These are phyloP conservation scores for Tillus elongatus DNA, from an alignment of 2,888 invertebrate genomes.

Conservation along the genomic window DNA sequence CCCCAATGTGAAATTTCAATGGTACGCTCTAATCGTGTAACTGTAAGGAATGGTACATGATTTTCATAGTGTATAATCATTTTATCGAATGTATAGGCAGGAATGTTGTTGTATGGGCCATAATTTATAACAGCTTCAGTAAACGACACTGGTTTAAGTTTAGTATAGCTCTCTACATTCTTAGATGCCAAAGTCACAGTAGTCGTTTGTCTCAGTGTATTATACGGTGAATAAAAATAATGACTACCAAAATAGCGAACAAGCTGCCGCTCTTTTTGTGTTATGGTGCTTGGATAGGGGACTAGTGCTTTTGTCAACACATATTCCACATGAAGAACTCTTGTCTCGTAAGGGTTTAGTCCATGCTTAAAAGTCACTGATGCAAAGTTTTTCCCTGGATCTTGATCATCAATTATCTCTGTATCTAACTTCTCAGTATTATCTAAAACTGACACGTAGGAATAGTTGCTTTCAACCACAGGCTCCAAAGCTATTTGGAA, in stretches of 20 bases:
- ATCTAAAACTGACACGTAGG: slow-evolving; percentile 67
- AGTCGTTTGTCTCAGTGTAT: slow-evolving; percentile 71
- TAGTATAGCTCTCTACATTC: slow-evolving; percentile 73
- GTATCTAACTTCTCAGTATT: slow-evolving; percentile 47
- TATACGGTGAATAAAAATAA: slow-evolving; percentile 77
- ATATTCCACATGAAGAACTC: slow-evolving; percentile 57
- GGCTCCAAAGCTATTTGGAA: slow-evolving; percentile 67
- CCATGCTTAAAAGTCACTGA: too few relatives aligned
- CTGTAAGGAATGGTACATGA: slow-evolving; percentile 92
- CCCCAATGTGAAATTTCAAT: slow-evolving; percentile 99
- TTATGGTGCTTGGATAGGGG: slow-evolving; percentile 82
- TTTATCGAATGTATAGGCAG: slow-evolving; percentile 50
- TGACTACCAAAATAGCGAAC: slow-evolving; percentile 80
- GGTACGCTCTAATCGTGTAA: slow-evolving; percentile 71
- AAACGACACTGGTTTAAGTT: slow-evolving; percentile 69
- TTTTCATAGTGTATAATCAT: slow-evolving; percentile 89
- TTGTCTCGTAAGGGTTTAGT: slow-evolving; percentile 49
- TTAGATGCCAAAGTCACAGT: slow-evolving; percentile 67
- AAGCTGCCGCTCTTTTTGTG: slow-evolving; percentile 89
- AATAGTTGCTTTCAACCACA: slow-evolving; percentile 52
- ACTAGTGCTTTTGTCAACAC: slow-evolving; percentile 65
- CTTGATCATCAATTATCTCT: too few relatives aligned
- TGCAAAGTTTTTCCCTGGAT: too few relatives aligned
- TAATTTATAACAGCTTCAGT: slow-evolving; percentile 75
- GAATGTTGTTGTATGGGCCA: slow-evolving; percentile 77